Percentiles rank a stretch among this genome's conserved stretches.
Conservation (phyloP, 1,140 invertebrate genomes). For the Euschistus heros region DNA sequence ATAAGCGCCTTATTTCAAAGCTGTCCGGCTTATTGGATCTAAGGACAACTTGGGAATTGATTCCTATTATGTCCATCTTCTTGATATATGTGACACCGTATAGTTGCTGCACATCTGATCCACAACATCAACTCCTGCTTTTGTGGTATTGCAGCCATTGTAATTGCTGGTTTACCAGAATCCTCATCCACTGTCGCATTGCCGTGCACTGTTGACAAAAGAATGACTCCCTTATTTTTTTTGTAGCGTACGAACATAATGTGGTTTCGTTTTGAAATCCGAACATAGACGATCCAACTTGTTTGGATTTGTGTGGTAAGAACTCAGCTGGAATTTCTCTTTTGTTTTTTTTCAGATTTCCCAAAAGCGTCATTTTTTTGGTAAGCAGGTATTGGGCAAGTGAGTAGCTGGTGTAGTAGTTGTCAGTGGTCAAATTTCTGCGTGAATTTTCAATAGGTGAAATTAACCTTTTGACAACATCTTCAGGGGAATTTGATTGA, state of each 20-base stretch:
- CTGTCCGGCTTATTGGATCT: too few species aligned
- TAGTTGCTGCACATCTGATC: too few species aligned
- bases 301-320: too few species aligned
- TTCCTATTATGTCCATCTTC: too few species aligned
- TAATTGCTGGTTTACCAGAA: too few species aligned
- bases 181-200: too few species aligned
- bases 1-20: too few species aligned
- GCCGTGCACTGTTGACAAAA: neutral
- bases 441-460: slow-evolving; percentile 25
- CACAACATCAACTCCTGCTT: too few species aligned
- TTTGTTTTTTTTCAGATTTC: neutral
- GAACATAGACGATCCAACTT: too few species aligned
- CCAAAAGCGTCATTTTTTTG: neutral
- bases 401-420: slow-evolving; percentile 4
- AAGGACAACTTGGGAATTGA: too few species aligned
- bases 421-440: slow-evolving; percentile 30
- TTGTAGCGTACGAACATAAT: neutral
- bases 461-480: slow-evolving; percentile 29
- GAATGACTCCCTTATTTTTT: neutral
- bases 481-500: slow-evolving; percentile 31
- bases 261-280: neutral
- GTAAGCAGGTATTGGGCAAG: slow-evolving; percentile 1
- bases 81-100: too few species aligned
- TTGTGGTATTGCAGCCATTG: too few species aligned
- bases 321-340: neutral